Conservation (phyloP, 1,140 invertebrate species). For the Popillia japonica region DNA sequence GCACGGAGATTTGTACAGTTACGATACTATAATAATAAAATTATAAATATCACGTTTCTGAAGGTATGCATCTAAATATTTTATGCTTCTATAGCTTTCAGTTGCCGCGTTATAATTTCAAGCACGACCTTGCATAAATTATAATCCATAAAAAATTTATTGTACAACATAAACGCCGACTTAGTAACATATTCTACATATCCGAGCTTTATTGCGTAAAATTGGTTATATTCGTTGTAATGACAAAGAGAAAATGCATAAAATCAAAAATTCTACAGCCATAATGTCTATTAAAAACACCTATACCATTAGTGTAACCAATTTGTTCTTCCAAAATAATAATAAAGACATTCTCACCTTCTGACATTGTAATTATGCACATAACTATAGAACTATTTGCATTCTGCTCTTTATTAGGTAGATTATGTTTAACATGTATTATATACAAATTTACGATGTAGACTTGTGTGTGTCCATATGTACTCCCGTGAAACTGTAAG, state of each 20-base stretch:
- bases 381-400: background rate
- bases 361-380: background rate
- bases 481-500: background rate
- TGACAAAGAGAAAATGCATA: background rate
- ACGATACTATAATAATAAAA: too few species aligned
- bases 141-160: constrained; percentile 12
- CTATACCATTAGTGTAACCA: background rate
- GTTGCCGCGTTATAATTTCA: background rate
- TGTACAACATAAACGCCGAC: background rate
- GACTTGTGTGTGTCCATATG: background rate
- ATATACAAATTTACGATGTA: background rate
- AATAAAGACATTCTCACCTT: constrained; percentile 25
- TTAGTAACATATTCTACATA: background rate
- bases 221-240: background rate
- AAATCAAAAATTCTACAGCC: background rate
- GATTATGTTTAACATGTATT: background rate
- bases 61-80: too few species aligned
- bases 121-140: constrained; percentile 2
- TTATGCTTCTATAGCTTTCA: too few species aligned
- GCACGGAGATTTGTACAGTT: too few species aligned
- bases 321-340: background rate
- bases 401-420: background rate
- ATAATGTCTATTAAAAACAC: background rate
- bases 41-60: too few species aligned
- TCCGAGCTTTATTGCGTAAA: background rate